Evolutionary conservation across 2,888 invertebrate genomes (phyloP).

Genomic region (Bellardia bayeri): DNA sequence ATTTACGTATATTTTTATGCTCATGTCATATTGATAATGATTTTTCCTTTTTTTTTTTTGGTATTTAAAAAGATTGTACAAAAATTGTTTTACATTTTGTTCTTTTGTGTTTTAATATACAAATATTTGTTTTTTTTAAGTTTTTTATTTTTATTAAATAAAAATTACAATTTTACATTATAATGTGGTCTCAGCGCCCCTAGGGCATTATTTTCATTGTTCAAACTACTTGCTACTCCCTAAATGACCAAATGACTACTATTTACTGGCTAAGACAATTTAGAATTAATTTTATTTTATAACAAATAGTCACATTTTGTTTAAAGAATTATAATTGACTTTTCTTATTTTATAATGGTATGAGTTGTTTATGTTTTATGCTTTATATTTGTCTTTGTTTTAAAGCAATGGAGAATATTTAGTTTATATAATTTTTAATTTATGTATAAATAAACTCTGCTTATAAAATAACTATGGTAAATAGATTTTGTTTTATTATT

Average conservation of each 20-base stretch:
- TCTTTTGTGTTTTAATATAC: conserved; percentile 19
- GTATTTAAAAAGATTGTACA: conserved; percentile 55
- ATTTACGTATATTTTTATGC: background rate
- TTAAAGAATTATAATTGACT: conserved; percentile 66
- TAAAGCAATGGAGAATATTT: conserved; percentile 45
- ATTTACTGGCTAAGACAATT: conserved; percentile 43
- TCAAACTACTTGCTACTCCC: conserved; percentile 67
- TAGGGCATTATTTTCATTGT: conserved; percentile 7
- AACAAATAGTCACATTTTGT: conserved; percentile 30
- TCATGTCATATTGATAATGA: conserved; percentile 32
- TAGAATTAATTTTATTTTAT: conserved; percentile 40
- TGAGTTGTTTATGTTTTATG: background rate
- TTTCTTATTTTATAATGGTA: conserved; percentile 20
- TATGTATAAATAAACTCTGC: conserved; percentile 51
- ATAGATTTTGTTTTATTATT: conserved; percentile 39
- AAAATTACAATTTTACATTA: too few relatives aligned
- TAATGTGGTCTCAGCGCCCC: too few relatives aligned
- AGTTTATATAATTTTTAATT: background rate
- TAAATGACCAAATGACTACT: conserved; percentile 64
- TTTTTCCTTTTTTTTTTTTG: background rate
- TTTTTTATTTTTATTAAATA: conserved; percentile 64
- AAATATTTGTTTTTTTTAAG: too few relatives aligned
- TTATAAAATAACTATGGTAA: conserved; percentile 44
- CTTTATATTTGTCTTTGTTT: conserved; percentile 17
- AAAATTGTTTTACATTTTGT: conserved; percentile 49